Conservation (phyloP, 2,797 vertebrate species). For the Myotis findleyi region DNA sequence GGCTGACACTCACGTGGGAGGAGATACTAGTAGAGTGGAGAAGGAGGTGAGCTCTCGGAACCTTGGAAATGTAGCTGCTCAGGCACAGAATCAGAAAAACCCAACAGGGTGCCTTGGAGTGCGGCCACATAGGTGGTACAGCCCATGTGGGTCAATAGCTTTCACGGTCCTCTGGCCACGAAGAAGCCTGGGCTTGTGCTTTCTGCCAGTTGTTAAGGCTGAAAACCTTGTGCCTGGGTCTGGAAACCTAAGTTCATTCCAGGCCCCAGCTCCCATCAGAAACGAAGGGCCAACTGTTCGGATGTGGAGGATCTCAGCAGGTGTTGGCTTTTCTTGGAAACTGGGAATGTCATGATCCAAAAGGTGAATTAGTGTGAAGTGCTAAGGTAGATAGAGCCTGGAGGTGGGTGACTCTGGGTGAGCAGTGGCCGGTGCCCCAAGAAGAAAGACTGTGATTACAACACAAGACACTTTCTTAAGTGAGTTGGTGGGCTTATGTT, state of each 20-base stretch:
- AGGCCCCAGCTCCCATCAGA: neutral
- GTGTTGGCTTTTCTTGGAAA: neutral
- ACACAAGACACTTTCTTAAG: neutral
- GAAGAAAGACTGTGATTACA: neutral
- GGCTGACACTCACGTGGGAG: neutral
- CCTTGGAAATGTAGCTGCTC: neutral
- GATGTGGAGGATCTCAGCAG: neutral
- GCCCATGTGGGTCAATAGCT: neutral
- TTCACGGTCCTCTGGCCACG: no score
- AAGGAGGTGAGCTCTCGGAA: neutral
- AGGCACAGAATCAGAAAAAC: no score
- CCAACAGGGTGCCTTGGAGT: rapidly evolving
- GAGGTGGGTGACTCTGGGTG: neutral
- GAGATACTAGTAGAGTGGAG: rapidly evolving
- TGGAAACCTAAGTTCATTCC: neutral
- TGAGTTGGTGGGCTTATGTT: neutral
- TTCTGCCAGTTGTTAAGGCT: neutral
- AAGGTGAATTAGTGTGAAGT: neutral
- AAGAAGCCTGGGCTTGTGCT: neutral
- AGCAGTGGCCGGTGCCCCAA: neutral
- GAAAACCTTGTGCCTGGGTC: neutral
- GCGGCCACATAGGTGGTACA: rapidly evolving
- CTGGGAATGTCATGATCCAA: neutral
- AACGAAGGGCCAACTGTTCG: neutral
- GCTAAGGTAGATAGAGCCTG: neutral